Evolutionary conservation across 2,113 vertebrate genomes (phyloP).

Genomic region (Spilogale gracilis): DNA sequence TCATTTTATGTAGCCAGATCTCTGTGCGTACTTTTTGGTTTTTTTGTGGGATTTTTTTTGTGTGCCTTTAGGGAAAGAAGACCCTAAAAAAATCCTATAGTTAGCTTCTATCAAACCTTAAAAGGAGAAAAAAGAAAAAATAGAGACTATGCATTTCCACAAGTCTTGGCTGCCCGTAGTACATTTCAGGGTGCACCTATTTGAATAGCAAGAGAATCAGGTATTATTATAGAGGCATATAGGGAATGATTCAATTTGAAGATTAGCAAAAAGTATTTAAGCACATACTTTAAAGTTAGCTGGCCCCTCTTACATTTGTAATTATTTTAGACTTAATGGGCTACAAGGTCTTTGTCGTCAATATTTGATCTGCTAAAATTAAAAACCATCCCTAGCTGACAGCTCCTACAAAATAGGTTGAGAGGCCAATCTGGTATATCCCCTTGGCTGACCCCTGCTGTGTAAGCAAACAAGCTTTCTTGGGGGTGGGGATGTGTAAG

Average conservation of each 20-base stretch:
- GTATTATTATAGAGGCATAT: neutral
- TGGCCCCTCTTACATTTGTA: no score
- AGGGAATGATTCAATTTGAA: neutral
- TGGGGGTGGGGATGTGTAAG: fast-evolving
- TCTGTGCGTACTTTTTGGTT: neutral
- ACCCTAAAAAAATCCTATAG: neutral
- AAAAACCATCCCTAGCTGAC: neutral
- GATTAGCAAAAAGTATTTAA: neutral
- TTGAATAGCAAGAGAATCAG: neutral
- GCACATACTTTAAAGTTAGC: neutral
- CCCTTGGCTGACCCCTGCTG: neutral
- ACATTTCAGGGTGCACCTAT: neutral
- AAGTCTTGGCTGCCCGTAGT: neutral
- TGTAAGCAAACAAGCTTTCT: neutral
- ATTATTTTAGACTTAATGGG: neutral
- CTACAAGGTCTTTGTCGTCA: neutral
- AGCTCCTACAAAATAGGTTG: neutral
- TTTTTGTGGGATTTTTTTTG: neutral
- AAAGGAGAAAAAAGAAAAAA: neutral
- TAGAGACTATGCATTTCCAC: neutral
- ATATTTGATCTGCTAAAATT: neutral
- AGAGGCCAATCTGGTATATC: neutral
- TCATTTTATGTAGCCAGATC: neutral
- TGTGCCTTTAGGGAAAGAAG: neutral
- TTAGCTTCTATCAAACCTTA: neutral